Conservation (phyloP, 2,113 vertebrate genomes). For the Microcebus tavaratra region DNA sequence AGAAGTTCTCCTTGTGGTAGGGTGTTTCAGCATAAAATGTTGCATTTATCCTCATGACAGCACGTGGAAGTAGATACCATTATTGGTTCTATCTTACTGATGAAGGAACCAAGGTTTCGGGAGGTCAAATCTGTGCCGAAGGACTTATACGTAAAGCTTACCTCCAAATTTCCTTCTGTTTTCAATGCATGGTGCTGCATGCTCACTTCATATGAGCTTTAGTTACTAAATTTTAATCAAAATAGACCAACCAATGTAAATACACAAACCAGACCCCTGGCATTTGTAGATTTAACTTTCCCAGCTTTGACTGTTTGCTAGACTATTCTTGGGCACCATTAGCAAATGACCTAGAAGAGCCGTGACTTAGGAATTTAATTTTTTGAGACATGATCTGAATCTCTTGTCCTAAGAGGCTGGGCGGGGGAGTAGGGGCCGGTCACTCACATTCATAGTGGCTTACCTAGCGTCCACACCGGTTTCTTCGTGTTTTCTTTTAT, state of each 20-base stretch:
- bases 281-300: conserved; percentile 27
- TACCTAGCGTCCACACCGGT: not conserved
- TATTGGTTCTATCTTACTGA: not conserved
- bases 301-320: conserved; percentile 3
- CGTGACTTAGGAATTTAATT: not conserved
- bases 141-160: not conserved
- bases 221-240: conserved; percentile 44
- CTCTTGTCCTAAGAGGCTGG: not conserved
- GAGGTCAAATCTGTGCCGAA: not conserved
- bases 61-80: not conserved
- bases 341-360: not conserved
- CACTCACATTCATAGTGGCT: not conserved
- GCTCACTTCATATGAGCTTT: conserved; percentile 14
- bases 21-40: not conserved
- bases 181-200: not conserved
- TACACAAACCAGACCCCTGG: not conserved
- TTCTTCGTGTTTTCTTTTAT: not conserved
- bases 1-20: not conserved
- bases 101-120: not conserved
- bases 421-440: accelerated
- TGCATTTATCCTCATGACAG: not conserved
- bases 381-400: not conserved
- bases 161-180: not conserved
- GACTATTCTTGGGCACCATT: not conserved
- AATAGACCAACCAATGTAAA: conserved; percentile 4